Evolutionary conservation across 2,888 invertebrate species (phyloP).

Genomic region (Eurois occulta): DNA sequence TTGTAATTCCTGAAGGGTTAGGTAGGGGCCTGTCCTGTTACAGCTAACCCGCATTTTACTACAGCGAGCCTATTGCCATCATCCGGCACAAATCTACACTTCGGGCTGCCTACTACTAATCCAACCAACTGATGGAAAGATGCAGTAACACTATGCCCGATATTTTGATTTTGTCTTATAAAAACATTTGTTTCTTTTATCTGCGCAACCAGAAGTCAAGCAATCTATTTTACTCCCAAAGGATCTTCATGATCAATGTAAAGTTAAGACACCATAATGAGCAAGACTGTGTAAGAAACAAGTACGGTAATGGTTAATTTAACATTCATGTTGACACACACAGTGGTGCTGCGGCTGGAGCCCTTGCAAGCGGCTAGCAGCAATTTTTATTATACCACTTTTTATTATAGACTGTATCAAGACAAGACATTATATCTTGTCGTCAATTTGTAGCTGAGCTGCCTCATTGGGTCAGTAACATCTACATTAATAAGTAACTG

Average conservation of each 20-base stretch:
- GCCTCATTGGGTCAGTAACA: not conserved
- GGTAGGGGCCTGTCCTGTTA: not conserved
- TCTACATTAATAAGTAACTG: not conserved
- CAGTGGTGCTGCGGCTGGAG: not conserved
- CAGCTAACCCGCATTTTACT: not conserved
- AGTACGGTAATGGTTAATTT: not conserved
- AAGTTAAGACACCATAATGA: not conserved
- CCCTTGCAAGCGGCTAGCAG: not conserved
- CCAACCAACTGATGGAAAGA: not conserved
- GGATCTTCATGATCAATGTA: not conserved
- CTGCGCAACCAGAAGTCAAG: not conserved
- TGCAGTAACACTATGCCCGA: not conserved
- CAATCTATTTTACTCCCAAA: not conserved
- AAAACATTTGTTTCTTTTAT: not conserved
- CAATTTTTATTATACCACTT: constrained; percentile 32
- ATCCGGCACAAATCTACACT: not conserved
- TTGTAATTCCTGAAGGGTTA: not conserved
- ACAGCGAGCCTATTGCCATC: not conserved
- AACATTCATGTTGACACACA: not conserved
- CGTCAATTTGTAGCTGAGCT: constrained; percentile 1
- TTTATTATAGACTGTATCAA: constrained; percentile 16
- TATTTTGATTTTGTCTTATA: not conserved
- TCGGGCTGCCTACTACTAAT: not conserved
- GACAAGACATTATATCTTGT: constrained; percentile 33
- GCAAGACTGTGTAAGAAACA: not conserved